Base-by-base conservation (phyloP, 1,140 invertebrate genomes). In the Artemia franciscana region DNA sequence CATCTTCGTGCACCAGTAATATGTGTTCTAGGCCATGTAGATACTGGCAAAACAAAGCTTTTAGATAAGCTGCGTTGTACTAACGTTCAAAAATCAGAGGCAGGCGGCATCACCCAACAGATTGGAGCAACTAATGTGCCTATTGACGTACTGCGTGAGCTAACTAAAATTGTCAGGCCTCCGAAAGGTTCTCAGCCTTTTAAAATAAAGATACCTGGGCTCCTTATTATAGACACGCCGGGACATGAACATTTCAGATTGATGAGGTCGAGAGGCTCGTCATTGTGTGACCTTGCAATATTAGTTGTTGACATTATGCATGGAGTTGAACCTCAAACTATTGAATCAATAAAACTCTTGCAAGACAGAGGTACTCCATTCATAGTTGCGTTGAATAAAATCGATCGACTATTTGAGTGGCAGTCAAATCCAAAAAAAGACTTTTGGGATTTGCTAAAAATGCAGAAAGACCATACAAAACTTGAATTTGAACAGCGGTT, bases 241-340 rank as follows among this genome's bases (percentile, higher is more conserved):
- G 96, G 96, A 59, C 96, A 99, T 82, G 96, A 99, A 73, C 97
- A 92, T 39, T 99, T 99, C 74, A 95, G 91, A 69, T 99, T 99
- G 78, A 76, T 99, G 56, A 80, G 96, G 65, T 92, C 84, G 69
- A 79, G 96, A 70, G 96, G 96, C 21, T 98, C 94, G 0, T 98
- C 94, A 15, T 80, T 99, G 15, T 99, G 96, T 79, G 96, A 99
- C 78, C 96, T 98, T 73, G 93, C 96, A 57, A 95, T 99, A 78
- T 78, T 99, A 59, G 96, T 99, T 25, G 91, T 99, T 56, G 96
- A 99, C 73, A 96, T 99, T 72, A 99, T 98, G 92, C 96, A 99
- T 71, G 95, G 94, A 0, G 73, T 99, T 21, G 95, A 99, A 75
- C 94, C 91, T 0, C 96, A 99, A 77, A 99, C 96, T 0, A 85